These are phyloP conservation scores for Daktulosphaira vitifoliae DNA, from an alignment of 1,140 invertebrate genomes.

Conservation along the genomic window DNA sequence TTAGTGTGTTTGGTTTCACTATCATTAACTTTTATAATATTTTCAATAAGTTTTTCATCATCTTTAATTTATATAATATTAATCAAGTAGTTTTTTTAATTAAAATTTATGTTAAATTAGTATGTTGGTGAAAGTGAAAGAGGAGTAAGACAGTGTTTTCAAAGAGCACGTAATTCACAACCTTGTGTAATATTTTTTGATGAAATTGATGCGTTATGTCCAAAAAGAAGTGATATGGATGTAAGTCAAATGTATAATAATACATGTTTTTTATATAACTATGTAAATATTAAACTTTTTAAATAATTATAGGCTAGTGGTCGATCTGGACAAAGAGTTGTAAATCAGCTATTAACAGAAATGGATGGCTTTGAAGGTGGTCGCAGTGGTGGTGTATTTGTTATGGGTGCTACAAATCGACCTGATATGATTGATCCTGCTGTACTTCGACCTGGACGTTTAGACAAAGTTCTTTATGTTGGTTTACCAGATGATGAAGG, in stretches of 20 bases:
- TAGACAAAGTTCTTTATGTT: constrained; percentile 91
- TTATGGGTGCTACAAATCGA: constrained; percentile 93
- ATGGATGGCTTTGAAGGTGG: constrained; percentile 93
- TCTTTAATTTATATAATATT: too few species aligned
- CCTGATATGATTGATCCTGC: constrained; percentile 96
- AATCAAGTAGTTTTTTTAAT: too few species aligned
- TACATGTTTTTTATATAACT: too few species aligned
- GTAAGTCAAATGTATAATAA: constrained; percentile 41
- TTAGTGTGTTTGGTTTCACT: too few species aligned
- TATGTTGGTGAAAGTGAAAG: constrained; percentile 99
- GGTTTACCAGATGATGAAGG: constrained; percentile 75
- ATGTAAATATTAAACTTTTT: too few species aligned
- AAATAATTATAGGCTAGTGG: constrained; percentile 45
- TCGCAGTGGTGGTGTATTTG: constrained; percentile 68
- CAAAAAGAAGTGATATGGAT: constrained; percentile 70
- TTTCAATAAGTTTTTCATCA: too few species aligned
- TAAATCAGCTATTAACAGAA: constrained; percentile 95
- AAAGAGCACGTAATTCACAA: constrained; percentile 83
- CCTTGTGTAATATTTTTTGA: constrained; percentile 99
- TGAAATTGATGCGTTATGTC: constrained; percentile 95
- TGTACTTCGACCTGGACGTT: constrained; percentile 82
- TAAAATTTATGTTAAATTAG: too few species aligned
- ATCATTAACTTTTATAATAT: too few species aligned
- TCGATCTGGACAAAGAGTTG: constrained; percentile 56
- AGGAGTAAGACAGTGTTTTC: constrained; percentile 89